Evolutionary conservation across 2,113 vertebrate genomes (phyloP), one percentile per base, ranked within the genome.

Genomic region (Neotragus pygmaeus): DNA sequence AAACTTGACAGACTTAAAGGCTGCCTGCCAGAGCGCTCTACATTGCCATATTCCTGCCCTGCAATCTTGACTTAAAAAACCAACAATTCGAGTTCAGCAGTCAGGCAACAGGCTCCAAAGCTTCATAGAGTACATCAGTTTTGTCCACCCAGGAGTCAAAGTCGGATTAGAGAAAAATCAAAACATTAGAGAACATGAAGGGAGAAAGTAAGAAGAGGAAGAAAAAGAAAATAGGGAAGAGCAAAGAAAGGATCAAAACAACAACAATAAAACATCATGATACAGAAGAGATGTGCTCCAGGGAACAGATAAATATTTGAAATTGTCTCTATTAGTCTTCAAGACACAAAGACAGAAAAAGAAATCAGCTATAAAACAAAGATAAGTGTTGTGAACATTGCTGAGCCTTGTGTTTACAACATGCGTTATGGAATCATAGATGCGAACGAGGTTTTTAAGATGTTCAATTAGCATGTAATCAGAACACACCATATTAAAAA

Each of bases 401-500:
- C 8, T 81, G 91, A 95, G 83, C 62, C 62, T 75, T 90, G 55
- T 89, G 78, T 89, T 94, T 95, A 80, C 28, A 75, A 62, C 19
- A 92, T 43, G 57, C 8, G 33, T 66, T 91, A 93, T 2, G 19
- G 58, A 97, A 94, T 62, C 28, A 86, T 0, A 84, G 64, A 95
- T 43, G 43, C 30, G 28, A 96, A 98, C 92, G 55, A 95, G 3
- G 7, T 90, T 93, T 97, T 97, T 25, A 70, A 81, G 94, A 95
- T 90, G 96, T 93, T 97, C 60, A 93, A 73, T 28, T 85, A 96
- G 95, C 89, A 97, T 1, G 45, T 73, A 66, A 84, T 96, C 66
- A 97, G 96, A 95, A 97, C 93, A 98, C 84, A 96, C n/a, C 90
- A 97, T 97, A 97, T 95, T 95, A 86, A 96, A 98, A 98, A 98